phyloP scores from a whole-genome alignment of 2,113 vertebrate species.

The Python bivittatus region DNA sequence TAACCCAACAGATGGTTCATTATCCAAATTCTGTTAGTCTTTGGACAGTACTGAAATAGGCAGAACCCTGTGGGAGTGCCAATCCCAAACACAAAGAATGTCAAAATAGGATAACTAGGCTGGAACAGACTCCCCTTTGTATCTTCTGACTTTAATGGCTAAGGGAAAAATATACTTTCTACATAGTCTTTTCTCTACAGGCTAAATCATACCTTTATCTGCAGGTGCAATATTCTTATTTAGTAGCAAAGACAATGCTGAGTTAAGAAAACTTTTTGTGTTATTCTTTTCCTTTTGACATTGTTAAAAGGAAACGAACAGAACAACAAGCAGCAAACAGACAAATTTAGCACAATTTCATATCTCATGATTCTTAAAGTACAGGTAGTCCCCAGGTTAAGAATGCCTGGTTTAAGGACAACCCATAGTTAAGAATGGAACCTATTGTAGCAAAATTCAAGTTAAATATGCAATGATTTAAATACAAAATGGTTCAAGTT shows the following conservation, averaged over 20 bases:
- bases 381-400: too few species aligned
- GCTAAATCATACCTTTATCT: conserved; percentile 1
- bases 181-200: neutral
- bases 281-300: neutral
- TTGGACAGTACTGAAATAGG: conserved; percentile 15
- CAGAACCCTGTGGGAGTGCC: neutral
- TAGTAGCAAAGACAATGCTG: neutral
- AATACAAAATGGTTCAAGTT: too few species aligned
- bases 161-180: neutral
- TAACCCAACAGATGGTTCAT: conserved; percentile 19
- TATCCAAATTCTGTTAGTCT: conserved; percentile 11
- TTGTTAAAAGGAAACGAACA: neutral
- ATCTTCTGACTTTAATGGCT: neutral
- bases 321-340: neutral
- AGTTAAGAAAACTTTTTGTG: neutral
- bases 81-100: neutral
- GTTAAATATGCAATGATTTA: too few species aligned
- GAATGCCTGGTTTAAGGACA: too few species aligned
- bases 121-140: neutral
- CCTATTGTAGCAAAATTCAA: too few species aligned
- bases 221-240: neutral
- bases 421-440: too few species aligned
- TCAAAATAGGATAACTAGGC: neutral
- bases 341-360: neutral
- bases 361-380: neutral